phyloP scores from a whole-genome alignment of 2,797 vertebrate species.

The Mormyrus proboscirostris region DNA sequence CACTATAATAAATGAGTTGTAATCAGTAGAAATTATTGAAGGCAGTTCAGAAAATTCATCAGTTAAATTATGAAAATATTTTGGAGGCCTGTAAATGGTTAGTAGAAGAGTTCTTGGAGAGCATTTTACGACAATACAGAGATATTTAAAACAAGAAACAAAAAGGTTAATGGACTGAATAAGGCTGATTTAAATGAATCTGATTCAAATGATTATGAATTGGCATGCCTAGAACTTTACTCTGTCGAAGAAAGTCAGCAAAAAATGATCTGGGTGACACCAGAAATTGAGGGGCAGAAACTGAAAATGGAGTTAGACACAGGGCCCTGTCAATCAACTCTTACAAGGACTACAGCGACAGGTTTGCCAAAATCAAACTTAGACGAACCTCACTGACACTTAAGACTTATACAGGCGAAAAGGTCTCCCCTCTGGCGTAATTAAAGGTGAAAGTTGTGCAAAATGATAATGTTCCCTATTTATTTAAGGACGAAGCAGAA shows the following conservation, averaged over 20 bases:
- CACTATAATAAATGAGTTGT: no score
- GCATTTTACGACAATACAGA: no score
- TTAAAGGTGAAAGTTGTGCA: neutral
- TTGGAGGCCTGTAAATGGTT: no score
- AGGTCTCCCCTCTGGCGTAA: neutral
- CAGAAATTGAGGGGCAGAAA: neutral
- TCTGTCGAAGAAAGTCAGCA: neutral
- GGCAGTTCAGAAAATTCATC: no score
- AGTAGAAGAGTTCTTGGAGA: no score
- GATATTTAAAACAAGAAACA: neutral
- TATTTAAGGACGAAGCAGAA: no score
- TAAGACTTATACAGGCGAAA: neutral
- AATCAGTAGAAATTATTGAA: no score
- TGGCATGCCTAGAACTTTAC: slow-evolving; percentile 19
- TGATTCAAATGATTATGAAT: neutral
- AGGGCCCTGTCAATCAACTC: neutral
- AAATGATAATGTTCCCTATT: no score
- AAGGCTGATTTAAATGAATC: neutral
- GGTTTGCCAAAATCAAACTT: neutral
- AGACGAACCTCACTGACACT: neutral
- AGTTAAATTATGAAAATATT: no score
- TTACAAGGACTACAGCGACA: neutral
- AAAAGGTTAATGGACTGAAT: neutral
- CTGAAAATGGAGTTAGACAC: slow-evolving; percentile 11
- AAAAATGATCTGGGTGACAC: neutral